Evolutionary conservation across 2,888 invertebrate genomes (phyloP), one percentile per base, ranked within the genome.

Genomic region (Lepidonotus clava): DNA sequence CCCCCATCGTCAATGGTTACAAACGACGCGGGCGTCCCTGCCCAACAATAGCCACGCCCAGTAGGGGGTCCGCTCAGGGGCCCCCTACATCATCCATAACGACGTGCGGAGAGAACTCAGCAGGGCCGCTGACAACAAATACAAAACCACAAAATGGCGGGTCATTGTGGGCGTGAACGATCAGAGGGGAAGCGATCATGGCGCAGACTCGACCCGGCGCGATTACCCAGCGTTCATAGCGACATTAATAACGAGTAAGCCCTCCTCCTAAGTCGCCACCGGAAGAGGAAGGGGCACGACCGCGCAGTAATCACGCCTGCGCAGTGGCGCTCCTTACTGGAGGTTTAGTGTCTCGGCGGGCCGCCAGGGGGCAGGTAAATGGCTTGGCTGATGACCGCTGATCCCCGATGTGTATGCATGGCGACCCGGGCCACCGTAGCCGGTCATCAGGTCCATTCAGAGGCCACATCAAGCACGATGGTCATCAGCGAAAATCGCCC

Each of bases 1-100:
- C 21, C 18, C 46, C 46, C 46, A 34, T 80, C 80, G 51, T 80
- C 46, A 80, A 80, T 80, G 80, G 51, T 80, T 46, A 80, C 80
- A 80, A 80, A 80, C 80, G 80, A 80, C 46, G 46, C 51, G 5
- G 41, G 41, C 80, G 46, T 41, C 80, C 46, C 14, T 32, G n/a
- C n/a, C 24, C 46, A 41, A 80, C 80, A 80, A 80, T 80, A 34
- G 51, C 28, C 32, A 21, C 28, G 41, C 80, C 21, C 21, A 32
- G 41, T 46, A 34, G 46, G 46, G 28, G 80, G 24, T 11, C 14
- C 21, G 14, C 51, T 51, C 11, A 21, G 11, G 51, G 6, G 80
- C 80, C 80, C 80, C 80, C 28, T 80, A 80, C 46, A 80, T 80
- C 80, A 80, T 80, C 80, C 41, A 80, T 80, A 80, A 80, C 24